phyloP scores from a whole-genome alignment of 2,113 vertebrate genomes.

The Eidolon helvum region DNA sequence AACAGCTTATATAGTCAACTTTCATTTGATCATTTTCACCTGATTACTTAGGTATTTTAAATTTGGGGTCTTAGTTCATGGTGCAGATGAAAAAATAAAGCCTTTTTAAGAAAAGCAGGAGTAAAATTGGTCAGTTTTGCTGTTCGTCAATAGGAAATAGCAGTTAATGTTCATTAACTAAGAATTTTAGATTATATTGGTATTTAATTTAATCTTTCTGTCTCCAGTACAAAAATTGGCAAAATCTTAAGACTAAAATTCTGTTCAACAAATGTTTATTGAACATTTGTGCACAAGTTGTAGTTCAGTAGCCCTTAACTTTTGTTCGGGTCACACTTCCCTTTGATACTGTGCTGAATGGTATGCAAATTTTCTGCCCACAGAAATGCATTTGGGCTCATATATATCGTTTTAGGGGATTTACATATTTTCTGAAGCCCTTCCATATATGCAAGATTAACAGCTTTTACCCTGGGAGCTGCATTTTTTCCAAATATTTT shows the following conservation, averaged over 20 bases:
- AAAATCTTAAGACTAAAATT: background rate
- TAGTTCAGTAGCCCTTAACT: background rate
- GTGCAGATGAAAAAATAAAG: slow-evolving; percentile 7
- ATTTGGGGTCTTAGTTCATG: background rate
- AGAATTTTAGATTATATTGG: slow-evolving; percentile 13
- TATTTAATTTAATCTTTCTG: background rate
- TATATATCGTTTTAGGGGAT: background rate
- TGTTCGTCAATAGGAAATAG: background rate
- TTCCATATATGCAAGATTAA: background rate
- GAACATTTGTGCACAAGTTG: background rate
- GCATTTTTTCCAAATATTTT: background rate
- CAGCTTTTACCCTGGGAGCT: background rate
- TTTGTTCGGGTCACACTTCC: background rate
- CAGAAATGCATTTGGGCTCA: background rate
- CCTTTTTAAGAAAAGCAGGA: background rate
- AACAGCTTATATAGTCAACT: background rate
- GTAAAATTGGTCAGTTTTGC: background rate
- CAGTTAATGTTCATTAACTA: background rate
- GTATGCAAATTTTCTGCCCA: slow-evolving; percentile 26
- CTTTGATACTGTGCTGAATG: slow-evolving; percentile 32
- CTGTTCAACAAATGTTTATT: background rate
- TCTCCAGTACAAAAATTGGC: background rate
- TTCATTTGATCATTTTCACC: background rate
- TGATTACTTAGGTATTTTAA: background rate
- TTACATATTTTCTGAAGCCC: background rate